Base-by-base conservation (phyloP, 53 echinoderm and acorn worm genomes). In the Apostichopus leukothele region DNA sequence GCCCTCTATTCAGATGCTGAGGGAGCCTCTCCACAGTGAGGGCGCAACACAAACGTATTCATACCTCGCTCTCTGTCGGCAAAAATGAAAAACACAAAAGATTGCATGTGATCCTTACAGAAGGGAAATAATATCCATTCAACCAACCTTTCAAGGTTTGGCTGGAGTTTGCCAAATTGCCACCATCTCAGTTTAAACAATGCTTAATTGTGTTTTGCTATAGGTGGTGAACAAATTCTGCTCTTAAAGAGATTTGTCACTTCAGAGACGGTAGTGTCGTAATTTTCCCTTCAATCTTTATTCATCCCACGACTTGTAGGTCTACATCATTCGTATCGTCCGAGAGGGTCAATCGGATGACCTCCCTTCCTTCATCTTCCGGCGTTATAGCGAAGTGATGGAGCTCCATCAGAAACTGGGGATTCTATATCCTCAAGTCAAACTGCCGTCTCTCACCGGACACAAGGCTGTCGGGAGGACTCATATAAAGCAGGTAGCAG, bases 401-500 rank as follows among this genome's bases (percentile, higher is more conserved):
- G 99, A 99, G 75, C 93, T 99, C 71, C 91, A 92, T 53, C 88
- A 93, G 78, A 96, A 99, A 68, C 90, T 99, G 1, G 92, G 93
- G 16, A 87, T 93, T 19, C 76, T 96, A 73, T 93, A 89, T 76
- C 99, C 96, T 4, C 90, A 92, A 76, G 73, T 84, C 3, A 90
- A 93, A 53, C 86, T 92, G 16, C 93, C 94, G 10, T 89, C 93
- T 52, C 90, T 99, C 22, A 90, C 90, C 14, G 91, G 94, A 26
- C 91, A 92, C 18, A 89, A 91, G 18, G 74, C 93, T 54, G 93
- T 99, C 5, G 99, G 99, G 5, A 86, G 99, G 59, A 99, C 99
- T 9, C 99, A 99, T 57, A 88, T 99, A 83, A 99, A 93, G 59
- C 99, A 99, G 92, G 99, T 99, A 0, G 99, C 99, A 6, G 99